phyloP scores from a whole-genome alignment of 2,797 vertebrate species.

The Chaunax sp. region DNA sequence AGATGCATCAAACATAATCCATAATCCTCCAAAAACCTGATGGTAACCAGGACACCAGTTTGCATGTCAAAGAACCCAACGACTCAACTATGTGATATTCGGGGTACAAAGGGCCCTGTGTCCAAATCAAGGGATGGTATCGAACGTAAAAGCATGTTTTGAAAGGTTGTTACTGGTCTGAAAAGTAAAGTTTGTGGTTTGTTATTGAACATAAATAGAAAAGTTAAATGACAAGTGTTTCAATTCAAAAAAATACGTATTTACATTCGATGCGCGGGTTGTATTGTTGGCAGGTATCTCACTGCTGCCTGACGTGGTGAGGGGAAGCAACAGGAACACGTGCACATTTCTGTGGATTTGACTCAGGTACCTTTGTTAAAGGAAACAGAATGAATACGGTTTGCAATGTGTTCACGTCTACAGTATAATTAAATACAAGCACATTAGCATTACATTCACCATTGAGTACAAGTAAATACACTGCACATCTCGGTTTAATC shows the following conservation, averaged over 20 bases:
- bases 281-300: constrained; percentile 10
- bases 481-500: no score
- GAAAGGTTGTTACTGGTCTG: not conserved
- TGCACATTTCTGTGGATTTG: constrained; percentile 84
- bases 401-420: not conserved
- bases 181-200: no score
- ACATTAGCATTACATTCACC: no score
- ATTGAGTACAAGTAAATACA: no score
- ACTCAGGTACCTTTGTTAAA: constrained; percentile 77
- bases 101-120: not conserved
- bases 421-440: no score
- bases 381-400: not conserved
- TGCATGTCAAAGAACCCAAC: no score
- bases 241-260: no score
- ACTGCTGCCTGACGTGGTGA: constrained; percentile 23
- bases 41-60: no score
- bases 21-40: no score
- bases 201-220: no score
- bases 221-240: no score
- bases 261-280: not conserved
- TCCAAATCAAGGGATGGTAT: not conserved
- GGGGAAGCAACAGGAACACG: constrained; percentile 83
- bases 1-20: no score
- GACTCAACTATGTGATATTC: not conserved
- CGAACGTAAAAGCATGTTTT: not conserved